Percentiles rank a stretch among this genome's conserved stretches.
Conservation (phyloP, 2,113 vertebrate genomes). For the Albula glossodonta region DNA sequence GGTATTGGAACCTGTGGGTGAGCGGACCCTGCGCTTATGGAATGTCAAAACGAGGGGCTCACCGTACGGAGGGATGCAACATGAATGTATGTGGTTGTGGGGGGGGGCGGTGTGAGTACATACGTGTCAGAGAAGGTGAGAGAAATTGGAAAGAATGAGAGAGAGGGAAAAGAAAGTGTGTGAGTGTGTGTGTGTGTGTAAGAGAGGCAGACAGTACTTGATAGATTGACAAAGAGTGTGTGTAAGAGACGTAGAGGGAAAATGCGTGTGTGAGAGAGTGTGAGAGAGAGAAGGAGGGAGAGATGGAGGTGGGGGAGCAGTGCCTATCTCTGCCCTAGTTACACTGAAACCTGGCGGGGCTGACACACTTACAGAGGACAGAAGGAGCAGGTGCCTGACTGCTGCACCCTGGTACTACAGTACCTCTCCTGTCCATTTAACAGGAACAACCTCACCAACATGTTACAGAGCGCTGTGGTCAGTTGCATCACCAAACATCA, state of each 20-base stretch:
- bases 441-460: background rate
- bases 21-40: too few species aligned
- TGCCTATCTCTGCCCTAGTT: constrained; percentile 21
- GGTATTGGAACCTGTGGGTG: too few species aligned
- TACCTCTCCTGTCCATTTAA: background rate
- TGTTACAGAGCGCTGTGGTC: background rate
- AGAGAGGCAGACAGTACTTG: background rate
- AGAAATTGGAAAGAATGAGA: background rate
- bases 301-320: background rate
- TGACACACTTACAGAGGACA: constrained; percentile 20
- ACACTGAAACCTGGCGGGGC: constrained; percentile 12
- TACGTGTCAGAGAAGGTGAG: background rate
- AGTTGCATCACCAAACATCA: too few species aligned
- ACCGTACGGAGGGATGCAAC: too few species aligned
- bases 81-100: background rate
- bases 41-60: too few species aligned
- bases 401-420: background rate
- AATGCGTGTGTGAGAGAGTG: background rate
- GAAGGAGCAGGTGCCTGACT: background rate
- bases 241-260: background rate
- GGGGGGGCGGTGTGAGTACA: background rate
- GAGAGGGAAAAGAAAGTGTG: background rate
- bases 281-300: background rate
- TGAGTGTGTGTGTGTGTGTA: too few species aligned
- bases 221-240: background rate